Evolutionary conservation across 2,888 invertebrate genomes (phyloP), one percentile per base, ranked within the genome.

Genomic region (Idaea aversata): DNA sequence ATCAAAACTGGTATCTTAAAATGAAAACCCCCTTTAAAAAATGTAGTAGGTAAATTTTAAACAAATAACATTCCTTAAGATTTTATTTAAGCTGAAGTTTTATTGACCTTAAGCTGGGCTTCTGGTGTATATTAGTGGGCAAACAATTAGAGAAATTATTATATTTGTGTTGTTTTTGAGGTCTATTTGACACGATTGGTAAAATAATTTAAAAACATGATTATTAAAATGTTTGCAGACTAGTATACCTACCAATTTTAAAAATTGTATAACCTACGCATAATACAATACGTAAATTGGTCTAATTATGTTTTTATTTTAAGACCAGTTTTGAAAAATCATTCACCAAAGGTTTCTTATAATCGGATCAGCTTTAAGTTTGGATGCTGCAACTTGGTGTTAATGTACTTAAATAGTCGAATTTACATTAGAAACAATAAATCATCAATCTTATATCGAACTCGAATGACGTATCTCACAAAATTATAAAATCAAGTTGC

Each of bases 291-390:
- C 25, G 25, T 25, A 25, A 3, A 3, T 25, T 25, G 25, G 25
- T 25, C 25, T 25, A 2, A 25, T 25, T 25, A 25, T 25, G 25
- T 47, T 47, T 47, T 47, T 10, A 47, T 47, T 47, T 13, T 13
- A 47, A 47, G 47, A 47, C 47, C 71, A 69, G 68, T 68, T 70
- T 71, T 71, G 65, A 47, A 62, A 36, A 35, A 62, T 66, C 61
- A 65, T 72, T 67, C 75, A 70, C 73, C 70, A 65, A 74, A 75
- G 72, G 69, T 61, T 47, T 47, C 13, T 47, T 47, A 47, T 4
- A 6, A 47, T 47, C 13, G 47, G 7, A 0, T 4, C 13, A 47
- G 4, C 47, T 47, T 6, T 47, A 13, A 47, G 47, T 47, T 47
- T 10, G 47, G 7, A 10, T 47, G 10, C 47, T 47, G 47, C 47